phyloP scores from a whole-genome alignment of 2,113 vertebrate genomes.

The Heterotis niloticus region DNA sequence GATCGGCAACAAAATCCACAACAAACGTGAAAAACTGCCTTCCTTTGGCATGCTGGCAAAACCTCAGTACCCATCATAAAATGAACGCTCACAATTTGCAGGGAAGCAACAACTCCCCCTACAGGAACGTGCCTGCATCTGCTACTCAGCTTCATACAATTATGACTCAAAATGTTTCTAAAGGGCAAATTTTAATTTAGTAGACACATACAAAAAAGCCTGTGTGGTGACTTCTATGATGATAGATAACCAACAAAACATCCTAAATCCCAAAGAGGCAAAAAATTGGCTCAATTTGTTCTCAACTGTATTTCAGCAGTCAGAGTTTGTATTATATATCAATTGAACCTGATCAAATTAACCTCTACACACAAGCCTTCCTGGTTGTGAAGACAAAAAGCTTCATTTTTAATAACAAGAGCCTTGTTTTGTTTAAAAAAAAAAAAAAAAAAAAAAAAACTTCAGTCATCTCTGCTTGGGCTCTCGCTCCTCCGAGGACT shows the following conservation, averaged over 20 bases:
- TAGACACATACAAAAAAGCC: slow-evolving; percentile 63
- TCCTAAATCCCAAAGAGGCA: neutral
- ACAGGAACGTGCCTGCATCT: neutral
- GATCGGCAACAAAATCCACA: neutral
- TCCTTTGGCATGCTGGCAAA: neutral
- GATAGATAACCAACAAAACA: slow-evolving; percentile 14
- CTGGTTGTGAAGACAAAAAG: slow-evolving; percentile 9
- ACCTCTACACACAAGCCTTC: neutral
- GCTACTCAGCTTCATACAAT: neutral
- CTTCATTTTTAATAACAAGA: neutral
- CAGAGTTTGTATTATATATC: neutral
- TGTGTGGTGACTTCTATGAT: slow-evolving; percentile 41
- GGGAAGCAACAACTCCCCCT: slow-evolving; percentile 5
- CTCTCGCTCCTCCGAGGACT: slow-evolving; percentile 75
- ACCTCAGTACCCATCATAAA: neutral
- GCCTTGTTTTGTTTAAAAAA: neutral
- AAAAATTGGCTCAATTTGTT: neutral
- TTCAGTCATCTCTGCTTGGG: slow-evolving; percentile 66
- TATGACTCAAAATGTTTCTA: slow-evolving; percentile 53
- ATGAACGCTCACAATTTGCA: neutral
- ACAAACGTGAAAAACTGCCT: neutral
- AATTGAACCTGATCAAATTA: neutral
- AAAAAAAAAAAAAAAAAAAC: slow-evolving; percentile 36
- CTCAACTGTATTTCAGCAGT: neutral
- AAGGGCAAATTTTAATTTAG: slow-evolving; percentile 74